phyloP scores from a whole-genome alignment of 2,888 invertebrate genomes.

The Galeruca laticollis region DNA sequence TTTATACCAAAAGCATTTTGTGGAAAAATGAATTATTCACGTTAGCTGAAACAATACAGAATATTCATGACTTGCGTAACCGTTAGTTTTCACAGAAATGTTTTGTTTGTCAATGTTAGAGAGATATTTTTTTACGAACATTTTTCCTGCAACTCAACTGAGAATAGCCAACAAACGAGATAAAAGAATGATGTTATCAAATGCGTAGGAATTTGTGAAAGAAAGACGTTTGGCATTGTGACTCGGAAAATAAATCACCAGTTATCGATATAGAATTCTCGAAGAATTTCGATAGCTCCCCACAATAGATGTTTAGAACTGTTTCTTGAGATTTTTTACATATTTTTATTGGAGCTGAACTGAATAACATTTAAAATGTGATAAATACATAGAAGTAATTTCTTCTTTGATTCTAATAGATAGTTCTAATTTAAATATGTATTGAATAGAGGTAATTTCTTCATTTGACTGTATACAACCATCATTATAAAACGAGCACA shows the following conservation, averaged over 20 bases:
- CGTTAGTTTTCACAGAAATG: constrained; percentile 27
- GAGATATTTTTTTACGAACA: constrained; percentile 24
- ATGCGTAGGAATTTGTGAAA: constrained; percentile 36
- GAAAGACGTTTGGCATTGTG: constrained; percentile 35
- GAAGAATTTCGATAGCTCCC: constrained; percentile 20
- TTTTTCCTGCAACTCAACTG: background rate
- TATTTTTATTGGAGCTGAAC: too few species aligned
- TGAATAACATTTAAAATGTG: too few species aligned
- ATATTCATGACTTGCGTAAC: constrained; percentile 20
- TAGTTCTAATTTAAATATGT: too few species aligned
- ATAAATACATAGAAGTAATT: too few species aligned
- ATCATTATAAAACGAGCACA: too few species aligned
- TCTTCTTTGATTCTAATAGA: too few species aligned
- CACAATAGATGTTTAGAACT: background rate
- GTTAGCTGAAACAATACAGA: constrained; percentile 24
- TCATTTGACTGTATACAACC: too few species aligned
- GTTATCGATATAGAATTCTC: constrained; percentile 29
- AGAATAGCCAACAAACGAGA: constrained; percentile 18
- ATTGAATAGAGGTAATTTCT: too few species aligned
- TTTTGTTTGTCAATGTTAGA: constrained; percentile 25
- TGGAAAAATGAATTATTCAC: constrained; percentile 16
- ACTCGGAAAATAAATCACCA: constrained; percentile 33
- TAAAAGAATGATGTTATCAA: constrained; percentile 37
- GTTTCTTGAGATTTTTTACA: too few species aligned
- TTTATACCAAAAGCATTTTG: background rate